Conservation (phyloP, 2,888 invertebrate genomes). For the Thumatha senex region DNA sequence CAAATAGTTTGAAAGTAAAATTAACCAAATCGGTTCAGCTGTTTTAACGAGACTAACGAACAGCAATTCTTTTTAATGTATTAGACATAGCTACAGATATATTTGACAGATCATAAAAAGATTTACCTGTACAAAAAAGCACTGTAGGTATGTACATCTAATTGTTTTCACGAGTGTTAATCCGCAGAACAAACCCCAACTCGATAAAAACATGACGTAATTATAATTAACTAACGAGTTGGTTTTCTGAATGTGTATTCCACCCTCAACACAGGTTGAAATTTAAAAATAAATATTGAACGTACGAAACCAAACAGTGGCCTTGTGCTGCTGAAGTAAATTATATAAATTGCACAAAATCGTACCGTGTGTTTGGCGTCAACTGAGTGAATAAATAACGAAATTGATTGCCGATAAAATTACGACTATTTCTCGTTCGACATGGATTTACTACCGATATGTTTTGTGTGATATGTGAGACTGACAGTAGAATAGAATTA, state of each 20-base stretch:
- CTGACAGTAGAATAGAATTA: background rate
- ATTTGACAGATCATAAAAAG: too few relatives aligned
- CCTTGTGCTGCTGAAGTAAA: conserved; percentile 38
- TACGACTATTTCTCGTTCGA: conserved; percentile 9
- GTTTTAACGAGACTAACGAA: too few relatives aligned
- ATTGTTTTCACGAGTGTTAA: conserved; percentile 21
- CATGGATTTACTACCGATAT: conserved; percentile 6
- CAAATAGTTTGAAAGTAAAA: too few relatives aligned
- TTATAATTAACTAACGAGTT: conserved; percentile 44
- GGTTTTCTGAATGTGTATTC: conserved; percentile 41
- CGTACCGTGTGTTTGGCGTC: conserved; percentile 33
- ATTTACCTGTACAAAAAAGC: too few relatives aligned
- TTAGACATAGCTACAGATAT: too few relatives aligned
- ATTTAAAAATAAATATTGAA: conserved; percentile 49
- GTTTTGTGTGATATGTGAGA: conserved; percentile 3
- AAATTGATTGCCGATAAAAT: conserved; percentile 25
- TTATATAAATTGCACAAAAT: conserved; percentile 43
- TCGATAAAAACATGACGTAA: conserved; percentile 31
- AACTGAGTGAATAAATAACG: conserved; percentile 29
- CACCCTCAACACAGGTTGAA: conserved; percentile 11
- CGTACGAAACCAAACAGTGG: conserved; percentile 38
- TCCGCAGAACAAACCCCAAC: conserved; percentile 23
- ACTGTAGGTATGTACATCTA: too few relatives aligned
- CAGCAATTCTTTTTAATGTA: too few relatives aligned
- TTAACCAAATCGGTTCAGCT: too few relatives aligned